These are phyloP conservation scores for Proctacanthus coquilletti DNA, from an alignment of 1,140 invertebrate genomes.

Conservation along the genomic window DNA sequence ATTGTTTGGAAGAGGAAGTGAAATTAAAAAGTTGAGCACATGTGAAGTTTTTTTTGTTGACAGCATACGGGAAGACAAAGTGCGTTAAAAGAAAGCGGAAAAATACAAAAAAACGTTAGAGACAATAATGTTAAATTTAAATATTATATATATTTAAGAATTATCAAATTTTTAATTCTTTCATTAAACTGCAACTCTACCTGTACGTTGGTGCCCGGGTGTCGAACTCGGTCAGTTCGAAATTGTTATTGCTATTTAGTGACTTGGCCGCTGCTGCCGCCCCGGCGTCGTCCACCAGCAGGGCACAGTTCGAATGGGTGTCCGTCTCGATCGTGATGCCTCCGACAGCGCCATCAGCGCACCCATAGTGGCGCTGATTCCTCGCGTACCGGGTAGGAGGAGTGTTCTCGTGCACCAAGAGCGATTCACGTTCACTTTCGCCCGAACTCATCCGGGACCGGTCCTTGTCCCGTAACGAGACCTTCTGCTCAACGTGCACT, in stretches of 20 bases:
- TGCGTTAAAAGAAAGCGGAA: background rate
- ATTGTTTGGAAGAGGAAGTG: background rate
- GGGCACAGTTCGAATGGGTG: conserved; percentile 45
- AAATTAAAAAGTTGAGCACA: no score
- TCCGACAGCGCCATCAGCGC: conserved; percentile 29
- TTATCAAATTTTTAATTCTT: background rate
- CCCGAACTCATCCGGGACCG: conserved; percentile 30
- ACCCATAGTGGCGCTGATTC: conserved; percentile 21
- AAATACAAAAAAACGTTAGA: background rate
- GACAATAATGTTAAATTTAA: background rate
- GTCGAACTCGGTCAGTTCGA: conserved; percentile 50
- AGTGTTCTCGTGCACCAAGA: conserved; percentile 29
- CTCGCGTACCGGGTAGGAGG: conserved; percentile 15
- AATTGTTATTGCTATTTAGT: conserved; percentile 53
- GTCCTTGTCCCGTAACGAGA: conserved; percentile 33
- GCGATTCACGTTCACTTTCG: conserved; percentile 36
- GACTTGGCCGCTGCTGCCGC: conserved; percentile 29
- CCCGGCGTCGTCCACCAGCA: conserved; percentile 36
- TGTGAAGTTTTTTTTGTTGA: background rate
- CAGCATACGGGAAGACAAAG: conserved; percentile 1
- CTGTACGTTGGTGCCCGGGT: conserved; percentile 7
- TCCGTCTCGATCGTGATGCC: conserved; percentile 47
- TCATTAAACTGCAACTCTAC: conserved; percentile 2
- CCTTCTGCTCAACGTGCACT: conserved; percentile 30
- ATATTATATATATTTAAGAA: background rate